Percentiles rank a stretch among this genome's conserved stretches.
Evolutionary conservation across 2,797 vertebrate genomes (phyloP).

Genomic region (Caiman crocodilus): DNA sequence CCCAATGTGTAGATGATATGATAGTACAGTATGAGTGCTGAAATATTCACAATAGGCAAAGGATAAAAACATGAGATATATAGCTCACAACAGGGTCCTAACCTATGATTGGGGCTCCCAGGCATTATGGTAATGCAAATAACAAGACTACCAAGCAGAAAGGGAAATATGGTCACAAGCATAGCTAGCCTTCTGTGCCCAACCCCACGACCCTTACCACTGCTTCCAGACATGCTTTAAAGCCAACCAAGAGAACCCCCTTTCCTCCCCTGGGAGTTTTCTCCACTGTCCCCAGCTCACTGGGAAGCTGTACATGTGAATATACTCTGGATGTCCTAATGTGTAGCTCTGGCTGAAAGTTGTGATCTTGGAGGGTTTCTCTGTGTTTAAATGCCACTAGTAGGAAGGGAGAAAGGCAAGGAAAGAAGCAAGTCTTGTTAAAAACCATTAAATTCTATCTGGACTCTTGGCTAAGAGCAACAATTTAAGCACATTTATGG

Average conservation of each 20-base stretch:
- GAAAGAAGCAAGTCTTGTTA: conserved; percentile 13
- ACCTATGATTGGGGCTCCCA: background rate
- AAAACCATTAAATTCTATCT: conserved; percentile 13
- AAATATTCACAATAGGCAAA: background rate
- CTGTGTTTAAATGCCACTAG: background rate
- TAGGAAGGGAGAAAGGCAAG: background rate
- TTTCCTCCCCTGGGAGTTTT: no score
- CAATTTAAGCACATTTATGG: conserved; percentile 64
- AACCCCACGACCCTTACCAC: background rate
- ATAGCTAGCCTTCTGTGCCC: background rate
- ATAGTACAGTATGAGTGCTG: background rate
- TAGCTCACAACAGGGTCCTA: background rate
- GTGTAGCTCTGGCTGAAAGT: background rate
- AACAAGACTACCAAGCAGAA: background rate
- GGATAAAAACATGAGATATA: background rate
- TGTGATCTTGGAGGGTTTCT: background rate
- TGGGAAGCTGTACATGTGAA: background rate
- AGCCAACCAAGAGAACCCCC: background rate
- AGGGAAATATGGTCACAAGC: background rate
- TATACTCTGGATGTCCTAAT: background rate
- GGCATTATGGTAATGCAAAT: background rate
- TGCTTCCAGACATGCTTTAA: fast-evolving
- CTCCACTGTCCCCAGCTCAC: background rate
- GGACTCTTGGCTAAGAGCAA: conserved; percentile 28
- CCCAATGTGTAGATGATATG: background rate